These are phyloP conservation scores for Accipiter cooperii DNA, from an alignment of 2,113 vertebrate species.

Conservation along the genomic window DNA sequence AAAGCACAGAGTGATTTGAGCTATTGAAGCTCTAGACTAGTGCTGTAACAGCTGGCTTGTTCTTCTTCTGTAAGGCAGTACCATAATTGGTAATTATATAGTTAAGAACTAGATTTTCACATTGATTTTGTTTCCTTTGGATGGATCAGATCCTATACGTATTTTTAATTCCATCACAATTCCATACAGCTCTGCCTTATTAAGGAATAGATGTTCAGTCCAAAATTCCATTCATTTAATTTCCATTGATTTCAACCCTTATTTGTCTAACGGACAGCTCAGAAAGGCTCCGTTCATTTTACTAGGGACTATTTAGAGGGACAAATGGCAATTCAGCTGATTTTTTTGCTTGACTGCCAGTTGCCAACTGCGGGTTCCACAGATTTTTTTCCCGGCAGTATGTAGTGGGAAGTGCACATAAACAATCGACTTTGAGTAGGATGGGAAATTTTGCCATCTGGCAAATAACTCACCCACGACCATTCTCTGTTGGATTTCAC, in stretches of 20 bases:
- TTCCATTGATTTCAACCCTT: neutral
- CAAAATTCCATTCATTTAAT: neutral
- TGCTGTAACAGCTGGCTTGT: neutral
- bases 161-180: neutral
- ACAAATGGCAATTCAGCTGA: neutral
- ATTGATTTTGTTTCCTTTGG: neutral
- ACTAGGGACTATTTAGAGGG: neutral
- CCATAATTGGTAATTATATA: neutral
- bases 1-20: neutral
- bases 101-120: neutral
- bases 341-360: neutral
- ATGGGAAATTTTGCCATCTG: slow-evolving; percentile 19
- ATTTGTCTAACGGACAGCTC: neutral
- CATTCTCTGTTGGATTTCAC: neutral
- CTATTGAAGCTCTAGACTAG: neutral
- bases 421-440: neutral
- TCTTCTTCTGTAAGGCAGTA: neutral
- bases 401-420: neutral
- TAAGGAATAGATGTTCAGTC: neutral
- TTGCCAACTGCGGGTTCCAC: neutral
- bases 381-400: neutral
- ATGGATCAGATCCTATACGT: neutral
- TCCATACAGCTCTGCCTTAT: neutral
- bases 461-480: slow-evolving; percentile 6
- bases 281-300: neutral